Evolutionary conservation across 2,888 invertebrate genomes (phyloP).

Genomic region (Seira sanloemensis): DNA sequence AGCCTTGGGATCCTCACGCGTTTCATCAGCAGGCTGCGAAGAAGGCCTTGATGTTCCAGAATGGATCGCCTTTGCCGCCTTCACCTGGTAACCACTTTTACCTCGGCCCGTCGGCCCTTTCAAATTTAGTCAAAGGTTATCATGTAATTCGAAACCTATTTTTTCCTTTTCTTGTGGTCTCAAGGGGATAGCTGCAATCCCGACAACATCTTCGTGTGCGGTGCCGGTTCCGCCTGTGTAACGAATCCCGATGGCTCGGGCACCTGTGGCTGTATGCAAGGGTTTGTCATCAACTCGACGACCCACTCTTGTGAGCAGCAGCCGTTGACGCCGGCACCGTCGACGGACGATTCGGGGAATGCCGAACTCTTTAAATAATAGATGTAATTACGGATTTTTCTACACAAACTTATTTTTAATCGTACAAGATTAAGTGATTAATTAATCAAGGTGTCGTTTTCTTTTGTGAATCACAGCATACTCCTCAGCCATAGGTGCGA

Average conservation of each 20-base stretch:
- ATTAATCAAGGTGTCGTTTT: not conserved
- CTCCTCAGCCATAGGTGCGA: conserved; percentile 51
- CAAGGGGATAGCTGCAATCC: conserved; percentile 39
- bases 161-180: not conserved
- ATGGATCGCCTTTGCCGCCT: not conserved
- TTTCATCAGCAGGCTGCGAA: conserved; percentile 10
- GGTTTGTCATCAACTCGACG: conserved; percentile 8
- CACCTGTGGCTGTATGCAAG: conserved; percentile 31
- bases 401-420: not conserved
- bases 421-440: not conserved
- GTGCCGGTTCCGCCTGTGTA: conserved; percentile 38
- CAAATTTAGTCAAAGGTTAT: no score
- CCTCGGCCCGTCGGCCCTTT: not conserved
- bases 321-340: conserved; percentile 17
- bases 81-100: conserved; percentile 20
- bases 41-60: conserved; percentile 17
- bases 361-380: conserved; percentile 34
- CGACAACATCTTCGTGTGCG: conserved; percentile 36
- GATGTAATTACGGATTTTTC: conserved; percentile 31
- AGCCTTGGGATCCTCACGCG: conserved; percentile 26
- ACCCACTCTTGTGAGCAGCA: conserved; percentile 14
- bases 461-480: conserved; percentile 39
- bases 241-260: conserved; percentile 24
- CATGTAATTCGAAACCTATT: not conserved
- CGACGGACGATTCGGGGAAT: conserved; percentile 18